Conservation (phyloP, 2,888 invertebrate genomes). For the Bruchidius siliquastri region DNA sequence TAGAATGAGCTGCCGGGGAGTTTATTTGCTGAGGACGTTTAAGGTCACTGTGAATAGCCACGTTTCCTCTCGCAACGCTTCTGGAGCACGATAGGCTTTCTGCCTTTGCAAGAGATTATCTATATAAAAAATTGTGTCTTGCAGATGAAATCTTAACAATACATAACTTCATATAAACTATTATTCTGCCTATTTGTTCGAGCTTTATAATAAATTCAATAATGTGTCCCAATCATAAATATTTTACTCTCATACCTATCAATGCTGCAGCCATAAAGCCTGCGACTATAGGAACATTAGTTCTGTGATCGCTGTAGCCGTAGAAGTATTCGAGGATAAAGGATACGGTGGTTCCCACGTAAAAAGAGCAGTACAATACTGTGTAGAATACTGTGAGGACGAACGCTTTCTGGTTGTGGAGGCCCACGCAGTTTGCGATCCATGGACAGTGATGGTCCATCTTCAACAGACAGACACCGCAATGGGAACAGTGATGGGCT, state of each 20-base stretch:
- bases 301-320: background rate
- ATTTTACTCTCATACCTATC: background rate
- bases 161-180: too few species aligned
- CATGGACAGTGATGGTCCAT: conserved; percentile 42
- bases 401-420: conserved; percentile 34
- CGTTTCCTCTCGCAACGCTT: too few species aligned
- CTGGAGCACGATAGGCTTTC: too few species aligned
- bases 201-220: too few species aligned
- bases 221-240: too few species aligned
- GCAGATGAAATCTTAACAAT: too few species aligned
- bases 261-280: background rate
- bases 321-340: background rate
- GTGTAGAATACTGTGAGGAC: conserved; percentile 30
- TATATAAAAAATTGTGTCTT: too few species aligned
- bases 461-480: conserved; percentile 33
- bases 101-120: too few species aligned
- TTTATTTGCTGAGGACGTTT: too few species aligned
- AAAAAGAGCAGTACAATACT: conserved; percentile 21
- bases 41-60: too few species aligned
- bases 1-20: too few species aligned
- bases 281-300: background rate
- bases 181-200: too few species aligned
- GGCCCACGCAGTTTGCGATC: conserved; percentile 36
- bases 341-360: conserved; percentile 11
- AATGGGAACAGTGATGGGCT: conserved; percentile 36